A percentile compares a stretch with the other conserved stretches of the same genome.
Evolutionary conservation across 2,888 invertebrate species (phyloP).

Genomic region (Gnatocerus cornutus): DNA sequence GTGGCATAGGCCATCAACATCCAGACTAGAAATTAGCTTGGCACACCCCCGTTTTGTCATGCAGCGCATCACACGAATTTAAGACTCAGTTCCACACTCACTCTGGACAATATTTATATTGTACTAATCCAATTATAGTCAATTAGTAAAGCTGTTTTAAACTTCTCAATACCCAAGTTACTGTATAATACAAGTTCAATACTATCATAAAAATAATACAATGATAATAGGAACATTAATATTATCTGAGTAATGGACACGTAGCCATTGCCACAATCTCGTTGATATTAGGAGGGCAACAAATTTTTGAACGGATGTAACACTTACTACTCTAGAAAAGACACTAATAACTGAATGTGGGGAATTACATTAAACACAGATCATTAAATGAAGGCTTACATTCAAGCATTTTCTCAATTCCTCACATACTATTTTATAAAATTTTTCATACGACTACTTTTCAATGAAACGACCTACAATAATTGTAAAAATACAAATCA

Average conservation of each 20-base stretch:
- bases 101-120: slow-evolving; percentile 54
- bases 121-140: slow-evolving; percentile 53
- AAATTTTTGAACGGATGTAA: slow-evolving; percentile 67
- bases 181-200: slow-evolving; percentile 54
- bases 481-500: slow-evolving; percentile 68
- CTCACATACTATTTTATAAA: slow-evolving; percentile 55
- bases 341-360: slow-evolving; percentile 62
- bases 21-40: slow-evolving; percentile 68
- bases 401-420: slow-evolving; percentile 47
- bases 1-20: slow-evolving; percentile 59
- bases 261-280: slow-evolving; percentile 59
- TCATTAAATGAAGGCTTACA: slow-evolving; percentile 55
- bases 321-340: slow-evolving; percentile 66
- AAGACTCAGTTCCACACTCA: slow-evolving; percentile 49
- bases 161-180: slow-evolving; percentile 49
- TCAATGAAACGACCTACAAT: slow-evolving; percentile 55
- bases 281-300: slow-evolving; percentile 66
- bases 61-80: slow-evolving; percentile 48
- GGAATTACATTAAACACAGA: slow-evolving; percentile 59
- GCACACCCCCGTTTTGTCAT: slow-evolving; percentile 56
- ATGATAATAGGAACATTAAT: slow-evolving; percentile 58
- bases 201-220: slow-evolving; percentile 54
- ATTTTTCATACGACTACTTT: slow-evolving; percentile 57
- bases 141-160: slow-evolving; percentile 48
- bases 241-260: slow-evolving; percentile 53